Evolutionary conservation across 1,140 invertebrate genomes (phyloP), one percentile per base, ranked within the genome.

Genomic region (Tetraneura akinire): DNA sequence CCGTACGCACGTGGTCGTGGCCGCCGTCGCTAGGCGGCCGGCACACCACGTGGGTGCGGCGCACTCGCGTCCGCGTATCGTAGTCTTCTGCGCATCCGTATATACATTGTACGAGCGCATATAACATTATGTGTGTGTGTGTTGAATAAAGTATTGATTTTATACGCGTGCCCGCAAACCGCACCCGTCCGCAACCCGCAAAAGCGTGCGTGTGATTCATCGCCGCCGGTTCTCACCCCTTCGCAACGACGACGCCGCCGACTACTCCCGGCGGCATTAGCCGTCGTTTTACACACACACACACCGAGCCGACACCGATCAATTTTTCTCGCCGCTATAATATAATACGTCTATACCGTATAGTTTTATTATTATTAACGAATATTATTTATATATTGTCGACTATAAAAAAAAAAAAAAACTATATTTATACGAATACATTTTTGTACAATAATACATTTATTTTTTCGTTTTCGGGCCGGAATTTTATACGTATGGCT

Each of bases 81-180:
- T n/a, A 37, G 32, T 37, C 3, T 37, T 37, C 32, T 37, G 32
- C 32, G 32, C 32, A 37, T 37, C 32, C 32, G 32, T 37, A 37
- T 8, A 37, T 3, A 4, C 32, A 37, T 37, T 8, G n/a, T n/a
- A n/a, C n/a, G n/a, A n/a, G n/a, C n/a, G 32, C 8, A 37, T 37
- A 37, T 37, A 37, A 37, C 8, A 37, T 4, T 37, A 37, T 8
- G 60, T 62, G n/a, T 42, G 57, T 26, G 45, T 47, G 47, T 53
- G 60, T n/a, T 45, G 78, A 47, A 49, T 70, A 66, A 70, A 80
- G 78, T 70, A 78, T 78, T 78, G 74, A 78, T 78, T 78, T 78
- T 78, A 16, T 26, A 45, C 60, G 45, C n/a, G 8, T 10, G 64
- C 32, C 45, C 14, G 2, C 26, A n/a, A n/a, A n/a, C n/a, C n/a